Conservation (phyloP, 2,797 vertebrate species). For the Eptatretus atami region DNA sequence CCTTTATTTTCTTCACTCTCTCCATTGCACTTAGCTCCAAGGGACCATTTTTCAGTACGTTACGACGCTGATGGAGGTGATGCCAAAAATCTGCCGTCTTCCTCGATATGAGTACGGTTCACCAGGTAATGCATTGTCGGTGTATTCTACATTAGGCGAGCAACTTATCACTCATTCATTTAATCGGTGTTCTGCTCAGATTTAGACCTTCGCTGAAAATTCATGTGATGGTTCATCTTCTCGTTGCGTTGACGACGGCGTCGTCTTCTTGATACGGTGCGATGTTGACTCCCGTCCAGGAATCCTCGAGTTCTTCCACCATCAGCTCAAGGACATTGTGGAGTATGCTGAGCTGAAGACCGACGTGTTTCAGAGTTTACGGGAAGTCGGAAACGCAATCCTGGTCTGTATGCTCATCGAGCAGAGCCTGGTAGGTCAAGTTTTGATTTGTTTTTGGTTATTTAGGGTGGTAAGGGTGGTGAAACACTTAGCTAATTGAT, state of each 20-base stretch:
- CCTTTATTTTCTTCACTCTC: constrained; percentile 3
- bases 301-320: constrained; percentile 93
- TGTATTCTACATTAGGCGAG: too few species aligned
- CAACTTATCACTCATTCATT: not conserved
- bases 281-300: constrained; percentile 17
- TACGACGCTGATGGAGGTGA: constrained; percentile 40
- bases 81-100: constrained; percentile 37
- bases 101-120: constrained; percentile 37
- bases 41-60: constrained; percentile 38
- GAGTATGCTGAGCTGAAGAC: constrained; percentile 93
- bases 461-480: too few species aligned
- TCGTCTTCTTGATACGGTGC: too few species aligned
- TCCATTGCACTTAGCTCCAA: constrained; percentile 17
- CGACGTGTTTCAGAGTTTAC: constrained; percentile 84
- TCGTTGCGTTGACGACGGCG: not conserved
- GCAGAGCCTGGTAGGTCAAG: constrained; percentile 50
- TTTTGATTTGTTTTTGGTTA: too few species aligned
- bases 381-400: constrained; percentile 77
- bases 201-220: constrained; percentile 7
- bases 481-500: too few species aligned
- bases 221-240: not conserved
- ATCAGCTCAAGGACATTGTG: constrained; percentile 90
- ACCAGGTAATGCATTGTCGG: constrained; percentile 16
- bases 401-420: constrained; percentile 94
- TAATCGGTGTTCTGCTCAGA: constrained; percentile 11